A percentile compares a stretch with the other conserved stretches of the same genome.
These are phyloP conservation scores for Aquatica leii DNA, from an alignment of 2,888 invertebrate genomes.

Conservation along the genomic window DNA sequence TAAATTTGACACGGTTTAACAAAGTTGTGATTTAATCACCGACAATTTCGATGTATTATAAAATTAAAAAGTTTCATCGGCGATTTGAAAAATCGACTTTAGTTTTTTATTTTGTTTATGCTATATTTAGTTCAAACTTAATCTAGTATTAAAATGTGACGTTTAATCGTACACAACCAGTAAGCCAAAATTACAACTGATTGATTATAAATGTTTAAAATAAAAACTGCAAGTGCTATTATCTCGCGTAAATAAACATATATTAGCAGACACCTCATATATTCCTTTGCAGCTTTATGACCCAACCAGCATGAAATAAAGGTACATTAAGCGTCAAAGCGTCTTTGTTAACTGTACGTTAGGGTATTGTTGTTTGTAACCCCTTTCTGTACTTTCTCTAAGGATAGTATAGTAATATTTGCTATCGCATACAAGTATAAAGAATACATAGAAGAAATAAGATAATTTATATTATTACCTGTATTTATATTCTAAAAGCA, in stretches of 20 bases:
- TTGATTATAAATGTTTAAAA: too few species aligned
- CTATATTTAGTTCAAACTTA: too few species aligned
- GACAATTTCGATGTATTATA: too few species aligned
- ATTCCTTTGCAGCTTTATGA: constrained; percentile 14
- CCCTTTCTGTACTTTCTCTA: constrained; percentile 10
- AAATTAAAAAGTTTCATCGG: too few species aligned
- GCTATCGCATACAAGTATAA: not conserved
- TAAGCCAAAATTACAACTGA: too few species aligned
- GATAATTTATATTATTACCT: too few species aligned
- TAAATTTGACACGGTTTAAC: constrained; percentile 52
- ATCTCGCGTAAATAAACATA: constrained; percentile 7
- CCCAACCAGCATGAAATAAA: constrained; percentile 13
- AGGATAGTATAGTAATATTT: constrained; percentile 7
- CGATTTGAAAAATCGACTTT: too few species aligned
- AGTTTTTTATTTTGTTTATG: too few species aligned
- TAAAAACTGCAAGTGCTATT: not conserved
- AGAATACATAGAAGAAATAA: not conserved
- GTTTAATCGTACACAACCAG: too few species aligned
- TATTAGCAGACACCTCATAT: constrained; percentile 13
- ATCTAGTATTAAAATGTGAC: too few species aligned
- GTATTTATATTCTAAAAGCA: too few species aligned
- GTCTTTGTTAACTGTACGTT: constrained; percentile 13
- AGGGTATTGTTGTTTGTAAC: constrained; percentile 11
- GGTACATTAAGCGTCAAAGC: constrained; percentile 14
- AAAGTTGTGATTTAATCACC: constrained; percentile 46